Conservation (phyloP, 2,888 invertebrate genomes). For the Leptinotarsa juncta region DNA sequence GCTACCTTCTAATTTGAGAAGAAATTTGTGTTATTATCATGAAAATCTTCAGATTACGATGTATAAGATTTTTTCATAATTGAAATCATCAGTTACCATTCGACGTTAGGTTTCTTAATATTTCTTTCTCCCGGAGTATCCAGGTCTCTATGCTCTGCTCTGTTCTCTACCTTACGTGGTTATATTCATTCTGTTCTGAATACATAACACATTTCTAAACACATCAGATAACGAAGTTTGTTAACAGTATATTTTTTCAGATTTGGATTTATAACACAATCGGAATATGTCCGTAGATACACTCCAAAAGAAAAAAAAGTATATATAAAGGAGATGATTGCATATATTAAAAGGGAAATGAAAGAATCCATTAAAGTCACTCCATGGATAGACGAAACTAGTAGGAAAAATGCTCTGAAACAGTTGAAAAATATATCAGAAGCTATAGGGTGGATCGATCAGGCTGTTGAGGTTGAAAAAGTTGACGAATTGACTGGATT, state of each 20-base stretch:
- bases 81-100: too few relatives aligned
- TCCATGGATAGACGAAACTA: slow-evolving; percentile 51
- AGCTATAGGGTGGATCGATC: slow-evolving; percentile 52
- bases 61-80: too few relatives aligned
- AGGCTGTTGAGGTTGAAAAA: slow-evolving; percentile 49
- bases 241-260: slow-evolving; percentile 35
- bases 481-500: slow-evolving; percentile 48
- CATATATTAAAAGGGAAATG: slow-evolving; percentile 49
- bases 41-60: too few relatives aligned
- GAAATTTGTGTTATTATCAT: too few relatives aligned
- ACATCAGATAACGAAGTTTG: background rate
- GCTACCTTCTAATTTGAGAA: too few relatives aligned
- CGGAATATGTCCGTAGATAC: slow-evolving; percentile 51
- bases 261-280: slow-evolving; percentile 53
- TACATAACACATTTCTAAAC: too few relatives aligned
- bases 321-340: slow-evolving; percentile 49
- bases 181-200: too few relatives aligned
- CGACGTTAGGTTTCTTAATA: too few relatives aligned
- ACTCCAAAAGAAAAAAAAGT: slow-evolving; percentile 44
- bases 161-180: too few relatives aligned
- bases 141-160: too few relatives aligned
- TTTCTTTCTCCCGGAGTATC: too few relatives aligned
- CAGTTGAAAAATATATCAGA: slow-evolving; percentile 46
- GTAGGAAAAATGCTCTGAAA: slow-evolving; percentile 41
- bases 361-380: slow-evolving; percentile 38